Evolutionary conservation across 2,113 vertebrate species (phyloP).

Genomic region (Pterophyllum scalare): DNA sequence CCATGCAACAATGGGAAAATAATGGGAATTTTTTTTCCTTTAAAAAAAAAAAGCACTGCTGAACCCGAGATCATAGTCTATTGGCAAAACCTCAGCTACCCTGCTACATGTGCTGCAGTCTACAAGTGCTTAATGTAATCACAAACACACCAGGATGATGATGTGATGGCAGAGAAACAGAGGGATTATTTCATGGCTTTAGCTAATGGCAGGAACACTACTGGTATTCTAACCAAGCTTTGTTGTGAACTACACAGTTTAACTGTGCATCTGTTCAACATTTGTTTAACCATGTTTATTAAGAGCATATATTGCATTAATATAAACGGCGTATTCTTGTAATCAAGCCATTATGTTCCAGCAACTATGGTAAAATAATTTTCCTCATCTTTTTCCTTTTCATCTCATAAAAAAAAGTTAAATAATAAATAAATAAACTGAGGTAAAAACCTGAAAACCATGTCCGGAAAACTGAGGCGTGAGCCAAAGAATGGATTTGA

Average conservation of each 20-base stretch:
- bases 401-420: background rate
- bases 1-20: background rate
- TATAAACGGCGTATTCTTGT: background rate
- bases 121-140: background rate
- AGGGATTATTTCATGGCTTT: background rate
- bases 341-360: background rate
- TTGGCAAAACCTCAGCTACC: background rate
- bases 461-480: background rate
- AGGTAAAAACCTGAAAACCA: too few relatives aligned
- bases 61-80: too few relatives aligned
- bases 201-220: accelerated
- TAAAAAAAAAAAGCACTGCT: too few relatives aligned
- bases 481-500: background rate
- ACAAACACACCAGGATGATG: too few relatives aligned
- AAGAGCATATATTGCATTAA: background rate
- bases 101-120: background rate
- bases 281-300: background rate
- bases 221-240: background rate
- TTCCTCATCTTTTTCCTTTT: background rate
- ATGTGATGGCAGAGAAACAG: too few relatives aligned
- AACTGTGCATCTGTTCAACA: background rate
- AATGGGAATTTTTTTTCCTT: too few relatives aligned
- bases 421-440: too few relatives aligned
- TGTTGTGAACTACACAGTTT: background rate
- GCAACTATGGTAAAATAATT: background rate